These are phyloP conservation scores for Phrynocephalus guinanensis DNA, from an alignment of 2,797 vertebrate genomes.

Conservation along the genomic window DNA sequence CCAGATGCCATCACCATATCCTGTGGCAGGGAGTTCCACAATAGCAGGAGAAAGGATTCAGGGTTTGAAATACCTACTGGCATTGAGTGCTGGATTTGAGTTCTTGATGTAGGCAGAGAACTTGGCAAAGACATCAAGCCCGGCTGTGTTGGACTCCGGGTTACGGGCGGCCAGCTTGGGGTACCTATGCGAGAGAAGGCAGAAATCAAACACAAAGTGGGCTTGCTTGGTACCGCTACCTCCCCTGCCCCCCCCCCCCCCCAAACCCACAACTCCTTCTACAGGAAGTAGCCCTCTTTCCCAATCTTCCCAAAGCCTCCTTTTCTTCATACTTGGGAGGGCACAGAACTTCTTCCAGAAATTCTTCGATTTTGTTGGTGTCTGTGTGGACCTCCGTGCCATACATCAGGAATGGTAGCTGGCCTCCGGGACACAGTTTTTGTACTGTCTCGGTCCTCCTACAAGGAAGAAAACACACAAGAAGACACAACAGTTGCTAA, in stretches of 20 bases:
- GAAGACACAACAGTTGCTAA: not conserved
- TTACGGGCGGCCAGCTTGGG: conserved; percentile 87
- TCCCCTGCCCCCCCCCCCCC: not conserved
- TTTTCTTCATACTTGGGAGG: conserved; percentile 84
- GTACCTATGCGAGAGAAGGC: conserved; percentile 75
- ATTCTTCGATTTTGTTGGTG: conserved; percentile 96
- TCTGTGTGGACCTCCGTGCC: conserved; percentile 90
- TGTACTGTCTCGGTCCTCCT: conserved; percentile 91
- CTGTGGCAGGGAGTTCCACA: too few relatives aligned
- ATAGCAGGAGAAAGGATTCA: too few relatives aligned
- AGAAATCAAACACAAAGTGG: not conserved
- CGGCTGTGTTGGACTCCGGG: conserved; percentile 92
- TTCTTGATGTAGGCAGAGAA: conserved; percentile 95
- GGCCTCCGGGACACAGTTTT: conserved; percentile 89
- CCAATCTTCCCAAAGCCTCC: not conserved
- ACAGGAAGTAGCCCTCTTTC: not conserved
- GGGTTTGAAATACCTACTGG: conserved; percentile 80
- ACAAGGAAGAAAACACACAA: not conserved
- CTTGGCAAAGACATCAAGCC: conserved; percentile 91
- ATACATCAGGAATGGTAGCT: conserved; percentile 90
- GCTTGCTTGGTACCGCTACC: not conserved
- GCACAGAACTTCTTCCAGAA: conserved; percentile 88
- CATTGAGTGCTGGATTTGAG: conserved; percentile 86
- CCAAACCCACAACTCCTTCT: not conserved
- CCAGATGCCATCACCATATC: too few relatives aligned